Evolutionary conservation across 1,140 invertebrate species (phyloP), one percentile per base, ranked within the genome.

Genomic region (Colletes latitarsis): DNA sequence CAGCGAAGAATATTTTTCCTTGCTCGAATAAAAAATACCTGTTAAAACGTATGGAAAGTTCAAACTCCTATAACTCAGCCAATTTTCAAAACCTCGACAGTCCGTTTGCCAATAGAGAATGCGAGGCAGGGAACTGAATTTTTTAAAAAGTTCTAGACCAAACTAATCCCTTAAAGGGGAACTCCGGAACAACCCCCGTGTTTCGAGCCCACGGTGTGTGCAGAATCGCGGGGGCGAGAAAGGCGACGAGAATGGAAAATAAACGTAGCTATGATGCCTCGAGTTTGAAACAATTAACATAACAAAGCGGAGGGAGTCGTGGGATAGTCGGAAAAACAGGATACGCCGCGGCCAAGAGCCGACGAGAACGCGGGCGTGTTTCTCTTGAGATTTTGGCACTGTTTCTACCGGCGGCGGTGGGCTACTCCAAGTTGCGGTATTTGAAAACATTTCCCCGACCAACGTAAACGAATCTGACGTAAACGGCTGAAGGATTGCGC

Each of bases 271-370:
- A 89, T 89, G 89, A 90, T 91, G 90, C 87, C 89, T 80, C 70
- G 88, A 91, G 90, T 92, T 91, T 89, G 89, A 92, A 92, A 92
- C 91, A 91, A 91, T 92, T 92, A 91, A 92, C 91, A 90, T 90
- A 90, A 92, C 90, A 92, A 92, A 90, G 90, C 86, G 75, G 78
- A 84, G 82, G 82, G 84, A 63, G 80, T 79, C 68, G 77, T 72
- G 83, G 82, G 60, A 73, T 66, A 68, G 78, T 74, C 55, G 72
- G 83, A 67, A 71, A 64, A 82, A 81, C 52, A 75, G 84, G 84
- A 83, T 86, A 79, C 82, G 69, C 62, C 70, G 81, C 68, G 81
- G 85, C 85, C 86, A 82, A 80, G 77, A 84, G 80, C 77, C 79
- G 75, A 62, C 60, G 70, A 12, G 72, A 67, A 82, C 66, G 75